phyloP scores from a whole-genome alignment of 2,888 invertebrate species.

The Scrobipalpa costella region DNA sequence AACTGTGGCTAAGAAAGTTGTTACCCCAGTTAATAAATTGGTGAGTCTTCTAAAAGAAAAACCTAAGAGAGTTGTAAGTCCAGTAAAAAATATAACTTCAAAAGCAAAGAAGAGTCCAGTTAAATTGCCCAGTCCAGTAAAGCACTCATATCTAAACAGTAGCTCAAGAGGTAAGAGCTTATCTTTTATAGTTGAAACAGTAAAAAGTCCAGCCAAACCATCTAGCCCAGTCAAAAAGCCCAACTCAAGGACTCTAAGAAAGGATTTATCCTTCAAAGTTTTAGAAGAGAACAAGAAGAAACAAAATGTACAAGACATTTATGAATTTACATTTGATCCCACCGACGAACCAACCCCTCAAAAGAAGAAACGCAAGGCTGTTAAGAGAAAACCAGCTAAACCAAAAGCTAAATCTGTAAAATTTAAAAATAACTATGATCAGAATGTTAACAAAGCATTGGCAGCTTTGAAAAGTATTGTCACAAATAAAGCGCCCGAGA shows the following conservation, averaged over 20 bases:
- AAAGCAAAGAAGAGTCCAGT: background rate
- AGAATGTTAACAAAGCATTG: constrained; percentile 64
- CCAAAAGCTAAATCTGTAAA: constrained; percentile 54
- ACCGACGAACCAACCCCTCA: constrained; percentile 66
- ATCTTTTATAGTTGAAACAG: background rate
- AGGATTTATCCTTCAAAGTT: constrained; percentile 54
- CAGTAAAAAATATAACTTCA: background rate
- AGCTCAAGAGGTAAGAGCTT: no score
- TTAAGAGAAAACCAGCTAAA: constrained; percentile 53
- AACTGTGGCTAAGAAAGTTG: background rate
- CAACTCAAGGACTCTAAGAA: constrained; percentile 33
- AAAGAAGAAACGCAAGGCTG: constrained; percentile 65
- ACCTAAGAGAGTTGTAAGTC: background rate
- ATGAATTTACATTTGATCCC: constrained; percentile 76
- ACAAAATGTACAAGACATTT: constrained; percentile 57
- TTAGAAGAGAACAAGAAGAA: constrained; percentile 52
- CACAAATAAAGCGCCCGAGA: constrained; percentile 34
- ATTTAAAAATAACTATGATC: constrained; percentile 62
- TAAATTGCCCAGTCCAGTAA: background rate
- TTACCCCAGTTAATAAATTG: background rate
- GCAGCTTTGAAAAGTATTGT: constrained; percentile 55
- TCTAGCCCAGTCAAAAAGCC: constrained; percentile 32
- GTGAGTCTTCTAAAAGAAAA: background rate
- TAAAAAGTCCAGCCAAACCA: constrained; percentile 3
- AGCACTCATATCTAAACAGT: background rate